Base-by-base conservation (phyloP, 1,140 invertebrate species). In the Tetragonula clypearis region DNA sequence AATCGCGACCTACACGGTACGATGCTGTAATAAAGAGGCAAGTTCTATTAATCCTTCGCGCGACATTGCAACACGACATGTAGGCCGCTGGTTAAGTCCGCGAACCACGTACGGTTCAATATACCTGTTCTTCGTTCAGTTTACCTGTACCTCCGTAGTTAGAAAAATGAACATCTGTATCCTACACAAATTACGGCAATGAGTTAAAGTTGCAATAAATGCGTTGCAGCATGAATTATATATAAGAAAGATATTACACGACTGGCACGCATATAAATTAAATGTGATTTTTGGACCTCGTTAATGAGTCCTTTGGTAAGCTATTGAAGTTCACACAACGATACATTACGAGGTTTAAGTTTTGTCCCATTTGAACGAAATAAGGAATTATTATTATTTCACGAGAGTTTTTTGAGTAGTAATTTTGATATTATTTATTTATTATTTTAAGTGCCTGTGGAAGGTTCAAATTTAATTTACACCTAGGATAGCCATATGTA, bases 51-150 rank as follows among this genome's bases (percentile, higher is more conserved):
- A 86, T 87, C 76, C 49, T 62, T 55, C 26, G 17, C 41, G 56
- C 69, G 68, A 86, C 74, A 74, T 87, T 87, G 79, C 84, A 68
- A 87, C 83, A 87, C 35, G 41, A 77, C 84, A 55, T 77, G 84
- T 87, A 86, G 86, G 86, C 73, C 66, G 86, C 17, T n/a, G 60
- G 66, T 41, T 62, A 81, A 53, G 23, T 65, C 68, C 58, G 23
- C 58, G 30, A 49, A 56, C 77, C 58, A 74, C 71, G 83, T 79
- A 79, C 26, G 21, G 75, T 79, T 72, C 76, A 84, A 73, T 81
- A 73, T 81, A 86, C 35, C 53, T 26, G 23, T 87, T 81, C 49
- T n/a, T 19, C 68, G 53, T 12, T 62, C 41, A 35, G 3, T 35
- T 35, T 35, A 35, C 35, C 35, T 35, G 2, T 35, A 35, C 35